A percentile compares a stretch with the other conserved stretches of the same genome.
Conservation (phyloP, 2,797 vertebrate genomes). For the Oreonectes daqikongensis region DNA sequence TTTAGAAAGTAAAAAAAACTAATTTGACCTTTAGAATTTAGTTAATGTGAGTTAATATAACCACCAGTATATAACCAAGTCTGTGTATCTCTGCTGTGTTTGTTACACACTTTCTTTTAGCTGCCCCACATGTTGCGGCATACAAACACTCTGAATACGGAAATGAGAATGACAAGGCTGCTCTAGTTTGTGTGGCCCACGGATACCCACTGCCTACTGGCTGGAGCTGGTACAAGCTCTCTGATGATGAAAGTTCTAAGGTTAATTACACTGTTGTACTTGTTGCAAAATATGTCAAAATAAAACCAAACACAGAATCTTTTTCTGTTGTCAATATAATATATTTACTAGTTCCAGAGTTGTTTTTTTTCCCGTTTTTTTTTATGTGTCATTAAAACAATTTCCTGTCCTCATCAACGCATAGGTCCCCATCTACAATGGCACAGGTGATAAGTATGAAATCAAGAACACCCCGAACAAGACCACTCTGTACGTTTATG, state of each 20-base stretch:
- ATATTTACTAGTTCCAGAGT: too few relatives aligned
- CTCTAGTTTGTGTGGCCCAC: conserved; percentile 79
- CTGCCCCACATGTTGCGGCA: conserved; percentile 72
- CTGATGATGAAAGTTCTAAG: rapidly evolving
- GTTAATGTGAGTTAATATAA: too few relatives aligned
- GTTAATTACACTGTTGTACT: too few relatives aligned
- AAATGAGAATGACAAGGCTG: conserved; percentile 81
- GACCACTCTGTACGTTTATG: conserved; percentile 75
- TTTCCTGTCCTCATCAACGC: conserved; percentile 56
- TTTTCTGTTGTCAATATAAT: too few relatives aligned
- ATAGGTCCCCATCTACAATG: conserved; percentile 68
- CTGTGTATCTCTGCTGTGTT: neutral
- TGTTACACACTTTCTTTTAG: conserved; percentile 67
- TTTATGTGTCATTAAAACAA: too few relatives aligned
- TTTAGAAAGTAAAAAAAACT: neutral
- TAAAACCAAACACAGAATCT: too few relatives aligned
- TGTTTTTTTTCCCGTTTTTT: too few relatives aligned
- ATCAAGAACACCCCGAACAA: conserved; percentile 76
- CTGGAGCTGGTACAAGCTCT: conserved; percentile 71
- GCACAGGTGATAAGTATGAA: conserved; percentile 69
- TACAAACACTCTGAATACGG: conserved; percentile 87
- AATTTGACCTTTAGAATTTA: neutral
- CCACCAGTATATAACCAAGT: too few relatives aligned
- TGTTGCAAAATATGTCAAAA: too few relatives aligned
- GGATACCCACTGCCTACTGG: conserved; percentile 74